Evolutionary conservation across 2,888 invertebrate genomes (phyloP).

Genomic region (Drosophila setosimentum): DNA sequence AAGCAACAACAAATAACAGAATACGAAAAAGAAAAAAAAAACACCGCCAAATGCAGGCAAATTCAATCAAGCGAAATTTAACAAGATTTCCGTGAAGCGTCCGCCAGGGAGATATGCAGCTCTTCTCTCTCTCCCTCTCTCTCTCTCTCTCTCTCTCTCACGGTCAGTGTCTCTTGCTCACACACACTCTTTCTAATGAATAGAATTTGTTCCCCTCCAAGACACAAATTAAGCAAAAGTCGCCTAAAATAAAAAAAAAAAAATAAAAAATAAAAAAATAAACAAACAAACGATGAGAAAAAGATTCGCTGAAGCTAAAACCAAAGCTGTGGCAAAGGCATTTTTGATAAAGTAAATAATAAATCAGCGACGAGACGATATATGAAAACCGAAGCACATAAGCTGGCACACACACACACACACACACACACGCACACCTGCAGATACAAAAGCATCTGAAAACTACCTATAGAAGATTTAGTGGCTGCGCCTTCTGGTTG

Average conservation of each 20-base stretch:
- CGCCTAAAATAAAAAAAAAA: constrained; percentile 15
- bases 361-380: constrained; percentile 74
- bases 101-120: constrained; percentile 23
- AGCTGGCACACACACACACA: constrained; percentile 30
- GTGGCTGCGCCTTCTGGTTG: constrained; percentile 65
- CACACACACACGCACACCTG: constrained; percentile 10
- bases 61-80: constrained; percentile 77
- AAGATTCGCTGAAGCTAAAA: constrained; percentile 39
- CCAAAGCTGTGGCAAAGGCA: constrained; percentile 37
- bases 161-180: constrained; percentile 12
- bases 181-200: constrained; percentile 48
- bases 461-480: constrained; percentile 72
- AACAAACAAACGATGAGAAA: constrained; percentile 48
- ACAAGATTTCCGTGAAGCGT: constrained; percentile 72
- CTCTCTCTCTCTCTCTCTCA: not conserved
- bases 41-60: constrained; percentile 55
- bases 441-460: constrained; percentile 50
- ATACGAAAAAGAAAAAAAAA: constrained; percentile 19
- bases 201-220: constrained; percentile 39
- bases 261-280: no score
- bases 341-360: constrained; percentile 74
- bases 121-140: not conserved
- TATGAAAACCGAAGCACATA: constrained; percentile 65
- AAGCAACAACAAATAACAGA: not conserved
- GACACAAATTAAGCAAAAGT: constrained; percentile 63